Evolutionary conservation across 2,113 vertebrate species (phyloP), one percentile per base, ranked within the genome.

Genomic region (Mus musculus): DNA sequence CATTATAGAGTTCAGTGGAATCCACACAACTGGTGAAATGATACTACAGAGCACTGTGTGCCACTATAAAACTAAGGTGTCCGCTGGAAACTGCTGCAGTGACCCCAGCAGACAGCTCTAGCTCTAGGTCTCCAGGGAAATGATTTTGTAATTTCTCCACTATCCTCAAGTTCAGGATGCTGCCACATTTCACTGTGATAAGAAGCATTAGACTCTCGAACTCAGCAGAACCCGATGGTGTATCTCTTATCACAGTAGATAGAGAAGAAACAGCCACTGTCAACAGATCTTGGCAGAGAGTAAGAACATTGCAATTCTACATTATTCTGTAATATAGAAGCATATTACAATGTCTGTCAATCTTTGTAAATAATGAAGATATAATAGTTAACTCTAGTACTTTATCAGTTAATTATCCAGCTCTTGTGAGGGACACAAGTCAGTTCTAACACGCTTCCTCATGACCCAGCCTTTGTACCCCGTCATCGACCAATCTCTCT

Each of bases 301-400:
- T 9, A 90, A 61, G 36, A 89, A 77, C 7, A 33, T 33, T 52
- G 22, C 33, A n/a, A 73, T 86, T 87, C 61, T 67, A 59, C 89
- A 76, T 87, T 71, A 78, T 54, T 89, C 67, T 89, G 76, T 73
- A 89, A 36, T 84, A 72, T 54, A 56, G 49, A 75, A 91, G 42
- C 46, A 39, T 59, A 72, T 67, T 90, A 30, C 59, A 77, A n/a
- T 78, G 14, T 28, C 49, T 69, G 24, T 59, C 54, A 56, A 78
- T 24, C 36, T 67, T 5, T n/a, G 2, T 71, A 30, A 33, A 88
- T 14, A 56, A 1, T 56, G 9, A 71, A 26, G 69, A 42, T 16
- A 24, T 3, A 24, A 42, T 12, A 76, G 46, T 54, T 42, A 14
- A 87, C 30, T 80, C 24, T 3, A 89, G 73, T 19, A 46, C 54